These are phyloP conservation scores for Bembecia ichneumoniformis DNA, from an alignment of 2,888 invertebrate genomes.

Conservation along the genomic window DNA sequence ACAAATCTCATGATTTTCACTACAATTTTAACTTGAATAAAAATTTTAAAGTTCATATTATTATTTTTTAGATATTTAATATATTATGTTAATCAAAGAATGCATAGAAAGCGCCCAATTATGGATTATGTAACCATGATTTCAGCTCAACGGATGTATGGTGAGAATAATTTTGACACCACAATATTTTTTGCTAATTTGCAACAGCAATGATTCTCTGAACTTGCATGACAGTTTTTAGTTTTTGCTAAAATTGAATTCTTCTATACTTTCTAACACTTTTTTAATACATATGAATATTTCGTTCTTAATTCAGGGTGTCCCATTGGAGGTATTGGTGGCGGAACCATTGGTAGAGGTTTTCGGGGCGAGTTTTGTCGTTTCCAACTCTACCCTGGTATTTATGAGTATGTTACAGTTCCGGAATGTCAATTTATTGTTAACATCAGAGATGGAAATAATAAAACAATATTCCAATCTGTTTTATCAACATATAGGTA, in stretches of 20 bases:
- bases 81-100: conserved; percentile 76
- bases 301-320: conserved; percentile 64
- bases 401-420: conserved; percentile 87
- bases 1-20: neutral
- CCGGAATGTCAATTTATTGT: conserved; percentile 93
- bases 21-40: neutral
- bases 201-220: no score
- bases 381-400: conserved; percentile 89
- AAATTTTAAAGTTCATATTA: neutral
- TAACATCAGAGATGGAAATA: conserved; percentile 80
- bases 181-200: neutral
- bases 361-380: conserved; percentile 95
- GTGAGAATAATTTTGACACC: conserved; percentile 72
- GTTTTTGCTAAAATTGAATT: no score
- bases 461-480: conserved; percentile 82
- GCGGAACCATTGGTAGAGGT: conserved; percentile 87
- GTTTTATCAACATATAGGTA: conserved; percentile 82
- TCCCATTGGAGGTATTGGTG: conserved; percentile 67
- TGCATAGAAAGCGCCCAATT: conserved; percentile 77
- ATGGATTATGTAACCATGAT: conserved; percentile 85
- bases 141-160: conserved; percentile 87
- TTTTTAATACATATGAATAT: no score
- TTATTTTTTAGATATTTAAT: conserved; percentile 76
- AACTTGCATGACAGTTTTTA: no score
- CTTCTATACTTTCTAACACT: no score